phyloP scores from a whole-genome alignment of 2,797 vertebrate genomes.

The Anniella stebbinsi region DNA sequence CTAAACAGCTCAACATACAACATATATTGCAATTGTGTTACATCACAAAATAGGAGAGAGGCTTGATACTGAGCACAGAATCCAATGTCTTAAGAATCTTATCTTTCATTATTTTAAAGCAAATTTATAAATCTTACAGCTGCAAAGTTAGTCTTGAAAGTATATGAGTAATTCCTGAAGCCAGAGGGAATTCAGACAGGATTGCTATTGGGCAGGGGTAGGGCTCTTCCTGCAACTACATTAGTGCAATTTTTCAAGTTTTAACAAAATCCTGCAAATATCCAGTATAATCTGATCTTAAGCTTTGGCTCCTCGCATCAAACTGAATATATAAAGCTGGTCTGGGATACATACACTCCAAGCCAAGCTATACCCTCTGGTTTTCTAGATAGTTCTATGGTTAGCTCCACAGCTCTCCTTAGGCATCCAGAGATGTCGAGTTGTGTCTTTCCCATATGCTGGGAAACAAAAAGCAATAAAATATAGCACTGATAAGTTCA shows the following conservation, averaged over 20 bases:
- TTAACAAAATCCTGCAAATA: not conserved
- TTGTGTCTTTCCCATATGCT: not conserved
- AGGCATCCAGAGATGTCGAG: not conserved
- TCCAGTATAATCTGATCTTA: not conserved
- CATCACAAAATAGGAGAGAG: not conserved
- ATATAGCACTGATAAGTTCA: not conserved
- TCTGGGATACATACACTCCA: not conserved
- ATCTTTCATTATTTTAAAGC: not conserved
- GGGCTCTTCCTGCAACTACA: not conserved
- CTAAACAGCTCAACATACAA: not conserved
- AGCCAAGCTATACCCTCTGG: not conserved
- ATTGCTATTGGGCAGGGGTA: not conserved
- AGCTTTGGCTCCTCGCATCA: not conserved
- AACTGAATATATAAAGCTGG: not conserved
- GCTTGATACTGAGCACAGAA: not conserved
- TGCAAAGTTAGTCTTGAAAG: not conserved
- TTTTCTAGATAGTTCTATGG: not conserved
- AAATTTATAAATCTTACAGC: not conserved
- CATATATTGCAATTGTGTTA: not conserved
- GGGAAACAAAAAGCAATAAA: not conserved
- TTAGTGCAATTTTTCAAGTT: not conserved
- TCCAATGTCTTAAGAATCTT: not conserved
- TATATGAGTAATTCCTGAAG: not conserved
- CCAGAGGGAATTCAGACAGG: not conserved
- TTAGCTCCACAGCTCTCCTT: not conserved